phyloP scores from a whole-genome alignment of 1,140 invertebrate species.

The Drosophila nigromelanica region DNA sequence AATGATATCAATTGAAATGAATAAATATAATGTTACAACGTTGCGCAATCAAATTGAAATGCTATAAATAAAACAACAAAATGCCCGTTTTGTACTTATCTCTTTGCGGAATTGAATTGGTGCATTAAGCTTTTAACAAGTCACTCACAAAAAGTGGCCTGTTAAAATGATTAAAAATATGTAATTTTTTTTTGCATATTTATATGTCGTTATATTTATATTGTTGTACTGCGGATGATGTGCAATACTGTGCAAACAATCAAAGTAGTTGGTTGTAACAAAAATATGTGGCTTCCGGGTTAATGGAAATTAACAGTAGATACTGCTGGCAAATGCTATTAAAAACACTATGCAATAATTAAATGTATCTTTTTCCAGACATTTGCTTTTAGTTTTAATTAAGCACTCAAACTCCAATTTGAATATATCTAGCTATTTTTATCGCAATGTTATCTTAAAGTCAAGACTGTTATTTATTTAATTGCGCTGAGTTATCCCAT shows the following conservation, averaged over 20 bases:
- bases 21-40: slow-evolving; percentile 32
- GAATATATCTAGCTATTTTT: background rate
- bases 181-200: slow-evolving; percentile 1
- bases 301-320: slow-evolving; percentile 61
- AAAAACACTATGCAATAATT: background rate
- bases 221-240: slow-evolving; percentile 7
- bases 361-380: background rate
- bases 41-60: slow-evolving; percentile 25
- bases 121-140: slow-evolving; percentile 60
- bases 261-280: slow-evolving; percentile 56
- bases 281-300: slow-evolving; percentile 53
- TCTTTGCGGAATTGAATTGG: slow-evolving; percentile 52
- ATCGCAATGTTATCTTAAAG: slow-evolving; percentile 17
- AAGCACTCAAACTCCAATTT: background rate
- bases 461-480: slow-evolving; percentile 15
- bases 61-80: slow-evolving; percentile 59
- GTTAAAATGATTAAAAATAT: slow-evolving; percentile 75
- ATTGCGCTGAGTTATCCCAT: slow-evolving; percentile 20
- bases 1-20: slow-evolving; percentile 56
- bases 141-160: slow-evolving; percentile 61
- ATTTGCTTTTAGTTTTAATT: slow-evolving; percentile 1
- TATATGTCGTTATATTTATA: slow-evolving; percentile 4
- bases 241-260: slow-evolving; percentile 62
- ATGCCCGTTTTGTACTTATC: slow-evolving; percentile 17
- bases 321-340: slow-evolving; percentile 3